A percentile compares a stretch with the other conserved stretches of the same genome.
Evolutionary conservation across 2,888 invertebrate species (phyloP).

Genomic region (Eledone cirrhosa): DNA sequence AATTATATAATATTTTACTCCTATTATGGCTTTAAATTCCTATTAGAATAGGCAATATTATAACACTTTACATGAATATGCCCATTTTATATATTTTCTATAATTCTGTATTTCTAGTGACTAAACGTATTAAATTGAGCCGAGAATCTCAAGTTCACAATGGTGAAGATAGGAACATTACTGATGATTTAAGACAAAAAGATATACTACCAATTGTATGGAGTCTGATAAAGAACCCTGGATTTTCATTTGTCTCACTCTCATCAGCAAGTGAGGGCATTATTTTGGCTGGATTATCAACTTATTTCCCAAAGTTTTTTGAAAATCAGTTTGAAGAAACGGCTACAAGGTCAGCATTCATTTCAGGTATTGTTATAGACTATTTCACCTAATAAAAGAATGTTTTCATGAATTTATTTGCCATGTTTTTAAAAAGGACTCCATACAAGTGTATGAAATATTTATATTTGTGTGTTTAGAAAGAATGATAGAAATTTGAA

Average conservation of each 20-base stretch:
- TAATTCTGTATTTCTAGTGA: constrained; percentile 38
- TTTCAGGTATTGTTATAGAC: not conserved
- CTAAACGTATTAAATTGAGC: constrained; percentile 43
- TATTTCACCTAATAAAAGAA: too few species aligned
- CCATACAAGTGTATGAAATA: too few species aligned
- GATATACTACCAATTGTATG: constrained; percentile 35
- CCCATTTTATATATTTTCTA: not conserved
- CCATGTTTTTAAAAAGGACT: too few species aligned
- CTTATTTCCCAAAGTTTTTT: constrained; percentile 79
- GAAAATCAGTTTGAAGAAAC: constrained; percentile 78
- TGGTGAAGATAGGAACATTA: constrained; percentile 34
- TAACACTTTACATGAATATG: too few species aligned
- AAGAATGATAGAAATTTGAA: too few species aligned
- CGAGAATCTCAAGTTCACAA: constrained; percentile 52
- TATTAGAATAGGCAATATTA: too few species aligned
- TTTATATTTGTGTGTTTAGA: too few species aligned
- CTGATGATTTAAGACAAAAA: constrained; percentile 25
- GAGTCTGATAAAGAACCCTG: constrained; percentile 48
- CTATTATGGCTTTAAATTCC: too few species aligned
- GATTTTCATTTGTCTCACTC: constrained; percentile 74
- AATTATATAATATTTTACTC: too few species aligned
- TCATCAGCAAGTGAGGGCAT: constrained; percentile 73
- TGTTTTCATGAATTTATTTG: too few species aligned
- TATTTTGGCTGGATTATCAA: constrained; percentile 72
- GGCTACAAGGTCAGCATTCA: not conserved